Conservation (phyloP, 2,797 vertebrate species). For the Lagocephalus sceleratus region DNA sequence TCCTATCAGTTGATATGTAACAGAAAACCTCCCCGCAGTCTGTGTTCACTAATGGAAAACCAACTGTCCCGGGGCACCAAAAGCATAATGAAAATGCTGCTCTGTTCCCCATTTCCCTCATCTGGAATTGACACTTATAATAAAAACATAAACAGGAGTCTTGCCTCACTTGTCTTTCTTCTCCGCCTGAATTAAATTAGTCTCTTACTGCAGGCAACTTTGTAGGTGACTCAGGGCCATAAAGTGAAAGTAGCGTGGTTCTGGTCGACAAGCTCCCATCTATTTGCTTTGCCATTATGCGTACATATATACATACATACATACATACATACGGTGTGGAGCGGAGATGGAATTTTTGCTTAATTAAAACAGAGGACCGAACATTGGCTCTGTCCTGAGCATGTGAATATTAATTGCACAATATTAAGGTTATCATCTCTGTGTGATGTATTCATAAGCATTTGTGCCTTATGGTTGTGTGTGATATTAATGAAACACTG, state of each 20-base stretch:
- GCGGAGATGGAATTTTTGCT: constrained; percentile 31
- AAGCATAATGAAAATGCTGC: constrained; percentile 52
- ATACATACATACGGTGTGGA: constrained; percentile 28
- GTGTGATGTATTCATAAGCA: constrained; percentile 30
- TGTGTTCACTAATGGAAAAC: constrained; percentile 58
- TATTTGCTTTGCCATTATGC: constrained; percentile 51
- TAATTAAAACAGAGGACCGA: constrained; percentile 54
- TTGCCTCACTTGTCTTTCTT: constrained; percentile 10
- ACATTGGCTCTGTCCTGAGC: constrained; percentile 52
- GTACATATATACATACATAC: too few species aligned
- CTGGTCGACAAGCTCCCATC: constrained; percentile 50
- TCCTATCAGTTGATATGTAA: constrained; percentile 39
- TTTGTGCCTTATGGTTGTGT: constrained; percentile 30
- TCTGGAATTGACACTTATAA: constrained; percentile 47
- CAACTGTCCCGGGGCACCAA: constrained; percentile 59
- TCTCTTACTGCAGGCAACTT: constrained; percentile 54
- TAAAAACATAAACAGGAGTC: constrained; percentile 59
- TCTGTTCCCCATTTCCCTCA: constrained; percentile 53
- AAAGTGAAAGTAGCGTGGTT: constrained; percentile 47
- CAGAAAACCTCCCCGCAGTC: constrained; percentile 21
- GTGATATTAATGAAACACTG: constrained; percentile 27
- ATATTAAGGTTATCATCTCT: constrained; percentile 43
- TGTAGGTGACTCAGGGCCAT: constrained; percentile 38
- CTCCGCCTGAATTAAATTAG: constrained; percentile 39
- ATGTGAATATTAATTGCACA: constrained; percentile 54